Base-by-base conservation (phyloP, 2,113 vertebrate genomes). In the Otolemur garnettii region DNA sequence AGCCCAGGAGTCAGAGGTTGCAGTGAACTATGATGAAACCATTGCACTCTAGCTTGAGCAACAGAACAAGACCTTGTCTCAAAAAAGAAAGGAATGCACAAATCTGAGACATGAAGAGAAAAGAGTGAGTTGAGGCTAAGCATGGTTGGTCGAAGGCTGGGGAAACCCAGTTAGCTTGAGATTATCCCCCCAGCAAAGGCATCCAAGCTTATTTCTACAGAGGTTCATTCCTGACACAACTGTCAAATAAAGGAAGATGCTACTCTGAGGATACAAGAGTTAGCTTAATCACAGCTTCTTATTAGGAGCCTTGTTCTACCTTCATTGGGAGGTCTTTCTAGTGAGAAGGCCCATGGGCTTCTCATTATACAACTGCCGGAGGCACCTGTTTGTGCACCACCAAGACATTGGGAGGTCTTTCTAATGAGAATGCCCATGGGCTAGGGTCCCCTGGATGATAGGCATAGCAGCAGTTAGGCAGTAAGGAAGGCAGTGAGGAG, bases 401-500 rank as follows among this genome's bases (percentile, higher is more conserved):
- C 38, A 38, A 38, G 38, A 38, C 38, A 38, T 38, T 38, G 38
- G 38, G 38, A 38, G 38, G 38, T 38, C 38, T 38, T 38, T 38
- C 38, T 38, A 38, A 38, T 38, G 38, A 38, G 60, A 95, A 66
- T 81, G 22, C 17, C 64, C 30, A 75, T 30, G 96, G 82, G 69
- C 91, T 83, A 91, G 93, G 91, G 75, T 87, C 93, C 93, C 91
- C 77, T 93, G 87, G 94, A 96, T 5, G 96, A 96, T 50, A 50
- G 8, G 45, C 45, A 50, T 87, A 93, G 93, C 91, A 97, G 96
- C 42, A 94, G 96, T 75, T 98, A 97, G 97, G 97, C 85, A 97
- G 97, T 81, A 94, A 97, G 85, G 97, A 95, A 60, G 97, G 96
- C 86, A 98, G 97, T 35, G 97, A 97, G 84, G 96, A 96, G 30